These are phyloP conservation scores for Adelognathus sp. DNA, from an alignment of 2,888 invertebrate genomes.

Conservation along the genomic window DNA sequence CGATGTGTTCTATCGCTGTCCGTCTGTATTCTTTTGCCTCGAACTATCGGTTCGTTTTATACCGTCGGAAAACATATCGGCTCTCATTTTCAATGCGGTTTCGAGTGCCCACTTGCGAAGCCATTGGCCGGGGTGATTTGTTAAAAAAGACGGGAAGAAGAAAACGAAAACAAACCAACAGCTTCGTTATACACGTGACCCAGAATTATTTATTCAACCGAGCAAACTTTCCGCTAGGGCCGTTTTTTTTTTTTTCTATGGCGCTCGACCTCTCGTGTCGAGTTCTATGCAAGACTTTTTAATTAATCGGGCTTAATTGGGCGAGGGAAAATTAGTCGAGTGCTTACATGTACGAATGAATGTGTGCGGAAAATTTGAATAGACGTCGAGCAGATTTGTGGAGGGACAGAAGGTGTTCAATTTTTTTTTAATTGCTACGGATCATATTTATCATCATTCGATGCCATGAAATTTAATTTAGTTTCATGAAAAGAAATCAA, in stretches of 20 bases:
- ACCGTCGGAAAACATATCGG: conserved; percentile 1
- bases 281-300: conserved; percentile 37
- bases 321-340: conserved; percentile 45
- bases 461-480: no score
- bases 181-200: conserved; percentile 50
- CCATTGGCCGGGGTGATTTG: conserved; percentile 6
- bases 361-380: neutral
- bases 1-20: neutral
- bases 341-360: neutral
- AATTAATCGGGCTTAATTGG: conserved; percentile 53
- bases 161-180: conserved; percentile 10
- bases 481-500: no score
- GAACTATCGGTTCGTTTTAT: neutral
- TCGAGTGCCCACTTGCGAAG: conserved; percentile 12
- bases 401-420: no score
- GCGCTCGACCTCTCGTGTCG: neutral
- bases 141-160: no score
- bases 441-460: no score
- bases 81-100: conserved; percentile 31
- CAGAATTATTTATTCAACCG: conserved; percentile 51
- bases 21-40: neutral
- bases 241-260: conserved; percentile 22
- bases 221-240: conserved; percentile 11
- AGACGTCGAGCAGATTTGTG: neutral
- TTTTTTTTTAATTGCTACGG: no score